Evolutionary conservation across 2,113 vertebrate species (phyloP).

Genomic region (Cyanistes caeruleus): DNA sequence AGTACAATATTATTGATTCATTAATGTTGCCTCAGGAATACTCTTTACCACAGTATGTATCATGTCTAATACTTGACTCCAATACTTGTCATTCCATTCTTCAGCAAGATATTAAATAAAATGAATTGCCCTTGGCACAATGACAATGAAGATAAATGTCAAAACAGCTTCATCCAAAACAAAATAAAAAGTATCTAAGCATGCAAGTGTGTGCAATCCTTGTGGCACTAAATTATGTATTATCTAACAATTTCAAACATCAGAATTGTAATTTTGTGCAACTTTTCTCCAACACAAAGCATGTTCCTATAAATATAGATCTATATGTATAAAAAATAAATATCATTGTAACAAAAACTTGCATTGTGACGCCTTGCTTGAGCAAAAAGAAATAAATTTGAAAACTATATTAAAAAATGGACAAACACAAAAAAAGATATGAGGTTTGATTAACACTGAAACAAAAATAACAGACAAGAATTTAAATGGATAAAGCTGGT

Average conservation of each 20-base stretch:
- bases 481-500: not conserved
- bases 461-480: not conserved
- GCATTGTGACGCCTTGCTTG: not conserved
- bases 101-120: constrained; percentile 9
- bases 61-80: not conserved
- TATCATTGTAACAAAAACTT: not conserved
- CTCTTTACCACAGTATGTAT: not conserved
- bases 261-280: not conserved
- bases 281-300: not conserved
- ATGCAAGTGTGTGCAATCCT: not conserved
- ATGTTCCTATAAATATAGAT: not conserved
- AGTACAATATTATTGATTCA: not conserved
- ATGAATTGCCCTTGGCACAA: not conserved
- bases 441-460: not conserved
- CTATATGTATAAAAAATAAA: not conserved
- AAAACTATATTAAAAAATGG: not conserved
- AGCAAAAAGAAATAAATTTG: not conserved
- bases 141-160: constrained; percentile 7
- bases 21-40: not conserved
- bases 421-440: not conserved
- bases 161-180: not conserved
- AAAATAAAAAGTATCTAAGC: not conserved
- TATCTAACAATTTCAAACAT: not conserved
- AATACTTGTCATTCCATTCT: not conserved
- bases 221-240: not conserved